Evolutionary conservation across 2,797 vertebrate genomes (phyloP), one percentile per base, ranked within the genome.

Genomic region (Enteromius treurensis): DNA sequence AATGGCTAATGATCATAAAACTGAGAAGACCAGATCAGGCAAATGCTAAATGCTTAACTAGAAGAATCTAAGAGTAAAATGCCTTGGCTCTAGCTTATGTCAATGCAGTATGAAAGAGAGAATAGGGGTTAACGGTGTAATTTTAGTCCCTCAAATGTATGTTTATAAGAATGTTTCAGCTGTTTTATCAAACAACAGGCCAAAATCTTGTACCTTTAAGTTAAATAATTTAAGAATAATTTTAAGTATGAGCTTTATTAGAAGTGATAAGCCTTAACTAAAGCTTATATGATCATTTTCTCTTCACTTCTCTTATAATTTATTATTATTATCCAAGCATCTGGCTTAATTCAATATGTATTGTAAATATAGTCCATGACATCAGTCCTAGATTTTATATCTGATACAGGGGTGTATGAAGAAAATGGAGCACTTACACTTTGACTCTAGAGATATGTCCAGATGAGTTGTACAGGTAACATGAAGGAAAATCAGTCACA

Each of bases 401-500:
- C 3, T 55, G 32, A 11, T 37, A 14, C 29, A 81, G 10, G 55
- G 7, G 6, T 19, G 26, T 67, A 68, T 85, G 64, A 77, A 11
- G 32, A 37, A 32, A 47, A 47, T 32, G 11, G 29, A 58, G 4
- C 7, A 93, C 97, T 96, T 91, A 99, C 97, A 96, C 95, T 0
- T 87, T 86, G 45, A 98, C 91, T 89, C 91, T 92, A 82, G 83
- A 91, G 86, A 88, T 89, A 76, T 94, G 95, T 79, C 95, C 95
- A 0, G 94, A 93, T 62, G 93, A 92, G 81, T 92, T 88, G 17
- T 97, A 92, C 64, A 99, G 90, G 89, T 96, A 96, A 77, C 93
- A 96, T 0, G 98, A 96, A 0, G 98, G 98, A 89, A 97, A 97
- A 14, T 93, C 86, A 0, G 94, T 96, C 88, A 99, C 95, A 0